Evolutionary conservation across 2,113 vertebrate species (phyloP).

Genomic region (Tragelaphus buxtoni): DNA sequence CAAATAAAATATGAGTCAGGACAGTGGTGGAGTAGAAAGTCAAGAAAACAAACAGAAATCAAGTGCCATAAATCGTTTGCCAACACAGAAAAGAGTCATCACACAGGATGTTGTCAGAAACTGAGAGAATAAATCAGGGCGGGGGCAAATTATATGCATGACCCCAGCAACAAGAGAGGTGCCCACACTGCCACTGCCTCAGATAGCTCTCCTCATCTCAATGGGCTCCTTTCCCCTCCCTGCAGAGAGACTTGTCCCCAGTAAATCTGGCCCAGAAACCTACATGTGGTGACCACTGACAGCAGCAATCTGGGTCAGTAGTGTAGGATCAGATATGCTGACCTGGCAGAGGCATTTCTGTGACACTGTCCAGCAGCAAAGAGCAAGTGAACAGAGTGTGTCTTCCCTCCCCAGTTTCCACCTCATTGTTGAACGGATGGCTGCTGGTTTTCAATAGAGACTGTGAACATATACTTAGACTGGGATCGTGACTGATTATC

Average conservation of each 20-base stretch:
- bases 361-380: neutral
- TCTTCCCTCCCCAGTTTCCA: neutral
- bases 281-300: neutral
- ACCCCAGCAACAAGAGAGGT: neutral
- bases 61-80: neutral
- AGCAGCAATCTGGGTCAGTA: neutral
- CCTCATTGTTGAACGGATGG: neutral
- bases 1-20: neutral
- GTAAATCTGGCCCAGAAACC: neutral
- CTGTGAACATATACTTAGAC: neutral
- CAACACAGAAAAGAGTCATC: neutral
- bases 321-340: neutral
- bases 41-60: slow-evolving; percentile 19
- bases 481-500: neutral
- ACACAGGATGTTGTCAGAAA: neutral
- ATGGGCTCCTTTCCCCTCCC: neutral
- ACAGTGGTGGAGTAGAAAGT: neutral
- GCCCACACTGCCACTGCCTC: neutral
- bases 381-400: neutral
- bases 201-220: neutral
- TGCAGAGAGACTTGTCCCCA: neutral
- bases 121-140: neutral
- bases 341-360: neutral
- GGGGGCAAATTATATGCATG: neutral
- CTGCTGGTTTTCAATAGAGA: neutral